A percentile compares a stretch with the other conserved stretches of the same genome.
phyloP scores from a whole-genome alignment of 1,140 invertebrate species.

The Portunus trituberculatus region DNA sequence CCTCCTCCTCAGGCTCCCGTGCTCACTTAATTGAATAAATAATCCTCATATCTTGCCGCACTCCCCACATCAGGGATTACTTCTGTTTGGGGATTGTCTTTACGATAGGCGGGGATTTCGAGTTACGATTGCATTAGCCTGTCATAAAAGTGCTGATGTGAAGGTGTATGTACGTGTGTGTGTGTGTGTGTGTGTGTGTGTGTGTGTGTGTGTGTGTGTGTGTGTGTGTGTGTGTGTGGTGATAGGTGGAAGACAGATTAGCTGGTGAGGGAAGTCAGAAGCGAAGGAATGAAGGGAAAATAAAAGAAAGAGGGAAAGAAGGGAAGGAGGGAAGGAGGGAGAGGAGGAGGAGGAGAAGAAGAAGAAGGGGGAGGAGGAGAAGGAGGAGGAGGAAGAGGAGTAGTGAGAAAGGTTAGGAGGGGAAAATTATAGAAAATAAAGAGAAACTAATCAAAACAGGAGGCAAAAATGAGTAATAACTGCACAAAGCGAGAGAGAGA shows the following conservation, averaged over 20 bases:
- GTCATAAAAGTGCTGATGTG: constrained; percentile 40
- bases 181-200: no score
- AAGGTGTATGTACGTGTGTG: no score
- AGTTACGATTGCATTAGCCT: constrained; percentile 63
- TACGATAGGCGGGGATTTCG: constrained; percentile 65
- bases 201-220: no score
- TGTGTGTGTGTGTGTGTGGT: neutral
- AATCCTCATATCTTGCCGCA: constrained; percentile 46
- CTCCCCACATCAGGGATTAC: constrained; percentile 52
- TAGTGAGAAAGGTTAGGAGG: neutral
- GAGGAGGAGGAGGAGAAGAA: neutral
- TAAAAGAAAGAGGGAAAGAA: neutral
- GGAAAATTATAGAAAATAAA: no score
- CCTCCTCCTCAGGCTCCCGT: constrained; percentile 27
- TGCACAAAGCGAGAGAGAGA: constrained; percentile 36
- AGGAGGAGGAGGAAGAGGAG: neutral
- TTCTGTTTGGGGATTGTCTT: constrained; percentile 64
- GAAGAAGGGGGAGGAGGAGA: neutral
- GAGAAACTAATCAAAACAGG: neutral
- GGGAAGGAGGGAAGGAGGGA: neutral
- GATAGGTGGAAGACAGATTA: no score
- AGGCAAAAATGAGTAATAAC: no score
- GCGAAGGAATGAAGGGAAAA: neutral
- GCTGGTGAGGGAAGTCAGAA: neutral
- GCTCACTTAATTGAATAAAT: constrained; percentile 59